These are phyloP conservation scores for Thymelicus sylvestris DNA, from an alignment of 2,888 invertebrate species.

Conservation along the genomic window DNA sequence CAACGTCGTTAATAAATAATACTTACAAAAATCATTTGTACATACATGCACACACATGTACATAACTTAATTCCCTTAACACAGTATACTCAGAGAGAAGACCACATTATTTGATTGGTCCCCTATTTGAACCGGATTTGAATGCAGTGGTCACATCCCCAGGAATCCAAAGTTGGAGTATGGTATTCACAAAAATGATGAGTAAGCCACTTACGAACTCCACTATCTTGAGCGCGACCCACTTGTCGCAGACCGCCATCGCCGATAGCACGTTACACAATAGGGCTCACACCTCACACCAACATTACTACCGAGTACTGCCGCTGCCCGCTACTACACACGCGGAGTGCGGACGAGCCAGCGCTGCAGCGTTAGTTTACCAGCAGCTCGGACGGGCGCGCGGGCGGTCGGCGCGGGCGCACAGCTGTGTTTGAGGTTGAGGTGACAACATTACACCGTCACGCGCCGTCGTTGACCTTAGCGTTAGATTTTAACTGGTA, in stretches of 20 bases:
- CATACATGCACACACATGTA: too few species aligned
- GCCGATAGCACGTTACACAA: slow-evolving; percentile 48
- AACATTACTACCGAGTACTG: slow-evolving; percentile 27
- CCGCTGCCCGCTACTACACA: slow-evolving; percentile 1
- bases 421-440: slow-evolving; percentile 49
- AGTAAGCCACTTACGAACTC: slow-evolving; percentile 74
- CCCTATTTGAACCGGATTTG: too few species aligned
- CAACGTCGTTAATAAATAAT: too few species aligned
- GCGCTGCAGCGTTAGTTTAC: slow-evolving; percentile 2
- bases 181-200: slow-evolving; percentile 21
- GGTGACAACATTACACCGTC: slow-evolving; percentile 50
- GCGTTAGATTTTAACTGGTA: slow-evolving; percentile 1
- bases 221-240: slow-evolving; percentile 82
- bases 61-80: too few species aligned
- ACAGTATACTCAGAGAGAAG: too few species aligned
- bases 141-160: background rate
- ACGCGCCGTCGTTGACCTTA: slow-evolving; percentile 42
- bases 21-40: too few species aligned
- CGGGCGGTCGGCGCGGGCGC: slow-evolving; percentile 69
- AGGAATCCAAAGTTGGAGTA: slow-evolving; percentile 7
- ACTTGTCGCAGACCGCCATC: slow-evolving; percentile 82
- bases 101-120: too few species aligned
- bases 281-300: slow-evolving; percentile 40
- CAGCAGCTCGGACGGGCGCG: slow-evolving; percentile 40
- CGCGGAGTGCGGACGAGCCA: background rate